Conservation (phyloP, 2,797 vertebrate genomes). For the Saxicola maurus region DNA sequence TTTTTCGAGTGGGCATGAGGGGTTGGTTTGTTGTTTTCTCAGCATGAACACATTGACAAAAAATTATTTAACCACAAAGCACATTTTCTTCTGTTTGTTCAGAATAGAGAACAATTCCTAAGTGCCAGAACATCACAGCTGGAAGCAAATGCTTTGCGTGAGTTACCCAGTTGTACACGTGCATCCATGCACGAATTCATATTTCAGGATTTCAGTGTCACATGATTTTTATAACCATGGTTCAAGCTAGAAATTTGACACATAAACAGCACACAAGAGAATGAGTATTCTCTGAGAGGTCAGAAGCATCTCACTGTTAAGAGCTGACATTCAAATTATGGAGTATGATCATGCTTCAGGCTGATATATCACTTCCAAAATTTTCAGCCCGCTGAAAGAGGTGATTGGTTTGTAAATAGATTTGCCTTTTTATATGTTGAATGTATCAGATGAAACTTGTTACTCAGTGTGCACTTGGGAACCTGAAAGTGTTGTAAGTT, state of each 20-base stretch:
- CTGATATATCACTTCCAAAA: not conserved
- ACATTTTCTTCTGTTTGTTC: not conserved
- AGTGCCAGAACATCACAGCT: not conserved
- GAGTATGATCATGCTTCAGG: not conserved
- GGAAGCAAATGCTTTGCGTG: not conserved
- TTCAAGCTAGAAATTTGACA: not conserved
- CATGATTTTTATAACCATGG: not conserved
- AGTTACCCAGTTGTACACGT: not conserved
- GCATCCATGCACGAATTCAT: fast-evolving
- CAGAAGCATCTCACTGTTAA: not conserved
- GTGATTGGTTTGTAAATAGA: not conserved
- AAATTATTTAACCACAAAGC: not conserved
- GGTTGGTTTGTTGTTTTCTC: not conserved
- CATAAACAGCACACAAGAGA: not conserved
- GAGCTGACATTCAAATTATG: not conserved
- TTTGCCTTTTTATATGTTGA: not conserved
- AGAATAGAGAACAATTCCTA: not conserved
- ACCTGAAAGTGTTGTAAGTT: not conserved
- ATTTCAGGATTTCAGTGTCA: not conserved
- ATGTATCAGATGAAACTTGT: not conserved
- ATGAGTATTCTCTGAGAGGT: not conserved
- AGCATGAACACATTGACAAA: not conserved
- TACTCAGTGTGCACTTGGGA: not conserved
- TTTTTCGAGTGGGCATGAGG: fast-evolving
- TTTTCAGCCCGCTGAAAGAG: not conserved